Base-by-base conservation (phyloP, 2,113 vertebrate species). In the Brachyhypopomus occidentalis region DNA sequence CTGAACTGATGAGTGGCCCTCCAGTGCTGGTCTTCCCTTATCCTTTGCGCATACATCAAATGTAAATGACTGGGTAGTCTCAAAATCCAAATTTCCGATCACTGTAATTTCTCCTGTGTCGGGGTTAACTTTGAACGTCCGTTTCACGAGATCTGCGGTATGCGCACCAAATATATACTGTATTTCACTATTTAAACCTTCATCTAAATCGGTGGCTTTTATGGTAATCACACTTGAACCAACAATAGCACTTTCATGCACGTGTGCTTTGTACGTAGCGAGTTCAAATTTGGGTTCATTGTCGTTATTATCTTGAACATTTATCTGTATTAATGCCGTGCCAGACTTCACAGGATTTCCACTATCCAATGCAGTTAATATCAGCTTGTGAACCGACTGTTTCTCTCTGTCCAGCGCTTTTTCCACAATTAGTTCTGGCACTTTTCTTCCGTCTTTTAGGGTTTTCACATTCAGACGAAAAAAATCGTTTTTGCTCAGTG, bases 281-380 rank as follows among this genome's bases (percentile, higher is more conserved):
- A 90, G 90, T 45, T 92, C 86, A 59, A 96, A 98, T 36, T 92
- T 88, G 0, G 96, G 96, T 2, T 93, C 89, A 14, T 98, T 97
- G 84, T 98, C 96, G 72, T 96, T 98, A 36, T 85, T 88, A 78
- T 96, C 95, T 85, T 95, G 79, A 55, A 96, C 89, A 0, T 89
- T 85, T 38, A 96, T 81, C 0, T 81, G 89, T 75, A 96, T 86
- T 20, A 88, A 77, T 3, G 91, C 88, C 5, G 94, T 94, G 25
- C 95, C 94, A 1, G 94, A 95, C 86, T 83, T 93, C 25, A 89
- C 86, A 0, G 93, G 95, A 83, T 84, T 88, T 22, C 92, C 93
- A 9, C 92, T 90, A 30, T 94, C 92, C 78, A 94, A 82, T 5
- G 91, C 93, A 0, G 90, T 94, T 41, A 94, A 85, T 62, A 92